These are phyloP conservation scores for Salminus brasiliensis DNA, from an alignment of 2,113 vertebrate species.

Conservation along the genomic window DNA sequence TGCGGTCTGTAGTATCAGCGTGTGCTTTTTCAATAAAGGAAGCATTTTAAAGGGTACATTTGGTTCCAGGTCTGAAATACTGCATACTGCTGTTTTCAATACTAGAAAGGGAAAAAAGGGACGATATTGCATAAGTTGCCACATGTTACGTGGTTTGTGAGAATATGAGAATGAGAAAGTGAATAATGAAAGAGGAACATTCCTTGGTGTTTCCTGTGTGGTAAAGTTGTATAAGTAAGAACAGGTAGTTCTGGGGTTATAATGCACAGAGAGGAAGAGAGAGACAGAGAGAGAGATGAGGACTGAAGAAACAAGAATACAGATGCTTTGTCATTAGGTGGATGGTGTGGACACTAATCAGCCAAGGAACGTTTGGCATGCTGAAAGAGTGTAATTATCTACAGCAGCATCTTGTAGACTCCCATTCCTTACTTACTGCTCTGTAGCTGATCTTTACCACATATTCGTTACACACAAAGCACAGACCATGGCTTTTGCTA, in stretches of 20 bases:
- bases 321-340: constrained; percentile 39
- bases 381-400: constrained; percentile 48
- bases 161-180: not conserved
- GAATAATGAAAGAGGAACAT: constrained; percentile 10
- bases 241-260: not conserved
- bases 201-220: not conserved
- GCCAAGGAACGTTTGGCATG: constrained; percentile 50
- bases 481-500: not conserved
- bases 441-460: not conserved
- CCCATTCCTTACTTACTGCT: not conserved
- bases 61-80: constrained; percentile 9
- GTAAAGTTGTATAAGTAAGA: not conserved
- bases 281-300: not conserved
- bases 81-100: constrained; percentile 19
- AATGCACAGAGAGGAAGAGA: not conserved
- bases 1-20: not conserved
- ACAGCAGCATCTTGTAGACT: constrained; percentile 1
- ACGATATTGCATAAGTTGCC: not conserved
- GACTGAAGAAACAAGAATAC: not conserved
- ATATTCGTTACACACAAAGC: not conserved
- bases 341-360: constrained; percentile 29
- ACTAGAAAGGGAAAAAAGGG: not conserved
- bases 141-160: not conserved
- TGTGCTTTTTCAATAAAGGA: constrained; percentile 10
- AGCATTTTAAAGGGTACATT: not conserved